Conservation (phyloP, 2,888 invertebrate species). For the Hanleya hanleyi region DNA sequence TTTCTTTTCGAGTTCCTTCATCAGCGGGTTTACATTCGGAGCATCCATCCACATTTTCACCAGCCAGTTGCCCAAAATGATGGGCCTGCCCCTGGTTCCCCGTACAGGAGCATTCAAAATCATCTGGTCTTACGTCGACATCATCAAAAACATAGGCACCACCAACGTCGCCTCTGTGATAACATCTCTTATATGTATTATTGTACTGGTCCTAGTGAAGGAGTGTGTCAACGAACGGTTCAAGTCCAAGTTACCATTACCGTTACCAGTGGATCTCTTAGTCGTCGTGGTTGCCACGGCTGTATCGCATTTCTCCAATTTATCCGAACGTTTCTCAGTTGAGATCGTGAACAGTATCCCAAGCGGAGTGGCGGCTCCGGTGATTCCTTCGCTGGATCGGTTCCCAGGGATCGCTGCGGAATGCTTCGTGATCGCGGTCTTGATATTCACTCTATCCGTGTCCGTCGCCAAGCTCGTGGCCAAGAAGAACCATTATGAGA, state of each 20-base stretch:
- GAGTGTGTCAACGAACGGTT: constrained; percentile 52
- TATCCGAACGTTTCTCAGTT: constrained; percentile 38
- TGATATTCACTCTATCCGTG: constrained; percentile 54
- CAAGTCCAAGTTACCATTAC: constrained; percentile 52
- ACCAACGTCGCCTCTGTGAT: constrained; percentile 81
- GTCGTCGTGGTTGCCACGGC: constrained; percentile 52
- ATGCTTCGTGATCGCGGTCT: constrained; percentile 49
- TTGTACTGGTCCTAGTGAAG: constrained; percentile 77
- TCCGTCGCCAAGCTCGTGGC: constrained; percentile 68
- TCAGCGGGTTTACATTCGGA: constrained; percentile 58
- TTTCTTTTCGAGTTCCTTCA: constrained; percentile 54
- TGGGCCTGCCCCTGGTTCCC: constrained; percentile 41
- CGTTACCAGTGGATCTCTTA: constrained; percentile 67
- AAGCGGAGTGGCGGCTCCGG: constrained; percentile 51
- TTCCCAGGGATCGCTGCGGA: constrained; percentile 35
- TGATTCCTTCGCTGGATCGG: constrained; percentile 44
- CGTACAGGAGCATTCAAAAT: constrained; percentile 48
- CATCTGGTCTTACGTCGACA: constrained; percentile 75
- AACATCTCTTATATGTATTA: constrained; percentile 81
- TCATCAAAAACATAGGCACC: constrained; percentile 76
- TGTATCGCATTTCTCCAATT: constrained; percentile 52
- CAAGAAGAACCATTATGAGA: constrained; percentile 62
- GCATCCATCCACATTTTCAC: constrained; percentile 55
- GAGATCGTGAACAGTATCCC: constrained; percentile 54
- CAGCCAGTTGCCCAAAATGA: constrained; percentile 50